phyloP scores from a whole-genome alignment of 2,113 vertebrate species.

The Pomatostomus ruficeps region DNA sequence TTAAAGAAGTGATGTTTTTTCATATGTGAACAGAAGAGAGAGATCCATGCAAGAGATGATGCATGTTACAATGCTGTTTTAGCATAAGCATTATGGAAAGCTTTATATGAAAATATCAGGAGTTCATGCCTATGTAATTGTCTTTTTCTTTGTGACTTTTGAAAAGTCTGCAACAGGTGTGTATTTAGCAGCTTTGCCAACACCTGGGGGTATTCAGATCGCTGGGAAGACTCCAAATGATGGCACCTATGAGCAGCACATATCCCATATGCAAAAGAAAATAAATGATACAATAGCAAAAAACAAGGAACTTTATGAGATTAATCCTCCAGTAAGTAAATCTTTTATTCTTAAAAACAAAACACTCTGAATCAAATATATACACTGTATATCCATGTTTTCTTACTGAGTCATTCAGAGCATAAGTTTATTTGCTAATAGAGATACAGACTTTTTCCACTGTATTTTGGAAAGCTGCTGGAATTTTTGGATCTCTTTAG shows the following conservation, averaged over 20 bases:
- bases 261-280: constrained; percentile 93
- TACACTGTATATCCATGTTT: neutral
- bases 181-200: constrained; percentile 88
- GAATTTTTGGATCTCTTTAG: neutral
- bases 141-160: neutral
- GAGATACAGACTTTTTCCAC: neutral
- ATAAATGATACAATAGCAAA: constrained; percentile 93
- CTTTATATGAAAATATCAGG: neutral
- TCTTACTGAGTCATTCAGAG: neutral
- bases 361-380: neutral
- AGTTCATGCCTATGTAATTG: neutral
- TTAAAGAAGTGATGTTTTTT: neutral
- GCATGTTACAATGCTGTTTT: neutral
- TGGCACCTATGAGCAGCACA: constrained; percentile 88
- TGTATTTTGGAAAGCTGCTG: neutral
- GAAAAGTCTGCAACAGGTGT: constrained; percentile 94
- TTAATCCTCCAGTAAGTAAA: constrained; percentile 88
- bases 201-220: constrained; percentile 94
- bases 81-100: neutral
- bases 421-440: neutral
- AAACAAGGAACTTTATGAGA: constrained; percentile 93
- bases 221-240: constrained; percentile 92
- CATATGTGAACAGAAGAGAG: neutral
- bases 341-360: neutral
- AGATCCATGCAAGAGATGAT: neutral